A percentile compares a stretch with the other conserved stretches of the same genome.
Evolutionary conservation across 2,888 invertebrate species (phyloP).

Genomic region (Poecilus cupreus): DNA sequence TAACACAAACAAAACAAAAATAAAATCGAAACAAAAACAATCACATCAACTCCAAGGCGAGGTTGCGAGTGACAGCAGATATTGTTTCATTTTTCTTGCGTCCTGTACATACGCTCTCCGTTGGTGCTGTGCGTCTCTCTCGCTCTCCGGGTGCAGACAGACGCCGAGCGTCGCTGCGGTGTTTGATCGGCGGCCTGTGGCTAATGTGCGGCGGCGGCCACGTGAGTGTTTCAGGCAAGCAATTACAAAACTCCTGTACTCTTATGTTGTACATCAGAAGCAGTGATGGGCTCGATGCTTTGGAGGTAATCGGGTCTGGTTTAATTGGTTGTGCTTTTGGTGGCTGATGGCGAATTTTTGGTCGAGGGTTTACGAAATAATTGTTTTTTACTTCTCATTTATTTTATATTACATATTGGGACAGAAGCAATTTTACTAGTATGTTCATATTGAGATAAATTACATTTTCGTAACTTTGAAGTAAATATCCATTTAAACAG

Average conservation of each 20-base stretch:
- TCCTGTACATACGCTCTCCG: not conserved
- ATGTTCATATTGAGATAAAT: too few relatives aligned
- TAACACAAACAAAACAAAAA: not conserved
- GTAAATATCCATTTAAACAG: too few relatives aligned
- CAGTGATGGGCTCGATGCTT: too few relatives aligned
- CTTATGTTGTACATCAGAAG: not conserved
- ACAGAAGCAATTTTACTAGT: too few relatives aligned
- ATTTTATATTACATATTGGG: too few relatives aligned
- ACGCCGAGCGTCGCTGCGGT: constrained; percentile 11
- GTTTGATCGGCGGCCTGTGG: constrained; percentile 45
- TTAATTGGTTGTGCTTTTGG: not conserved
- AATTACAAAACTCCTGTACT: constrained; percentile 33
- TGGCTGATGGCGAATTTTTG: too few relatives aligned
- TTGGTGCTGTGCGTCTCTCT: not conserved
- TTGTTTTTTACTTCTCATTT: too few relatives aligned
- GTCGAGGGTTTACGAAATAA: too few relatives aligned
- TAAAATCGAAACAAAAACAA: not conserved
- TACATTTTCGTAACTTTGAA: too few relatives aligned
- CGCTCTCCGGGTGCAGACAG: constrained; percentile 14
- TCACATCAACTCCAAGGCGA: not conserved
- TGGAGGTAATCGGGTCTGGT: not conserved
- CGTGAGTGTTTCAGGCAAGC: constrained; percentile 47
- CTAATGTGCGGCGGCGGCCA: not conserved
- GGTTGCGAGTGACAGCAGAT: not conserved
- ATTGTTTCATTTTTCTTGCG: constrained; percentile 24